phyloP scores from a whole-genome alignment of 2,888 invertebrate species.

The Tachina grossa region DNA sequence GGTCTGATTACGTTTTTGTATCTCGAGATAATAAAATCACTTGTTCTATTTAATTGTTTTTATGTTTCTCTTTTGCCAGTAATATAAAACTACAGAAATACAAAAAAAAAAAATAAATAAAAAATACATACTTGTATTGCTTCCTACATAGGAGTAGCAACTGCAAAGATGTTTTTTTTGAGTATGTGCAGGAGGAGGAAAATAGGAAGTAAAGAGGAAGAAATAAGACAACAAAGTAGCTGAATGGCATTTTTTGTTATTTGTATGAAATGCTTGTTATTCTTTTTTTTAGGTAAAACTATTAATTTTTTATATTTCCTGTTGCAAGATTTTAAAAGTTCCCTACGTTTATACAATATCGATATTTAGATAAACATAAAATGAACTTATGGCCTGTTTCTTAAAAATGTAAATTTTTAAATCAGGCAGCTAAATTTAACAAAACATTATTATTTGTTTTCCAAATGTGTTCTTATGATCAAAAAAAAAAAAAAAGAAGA shows the following conservation, averaged over 20 bases:
- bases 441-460: no score
- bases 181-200: background rate
- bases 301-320: background rate
- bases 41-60: slow-evolving; percentile 65
- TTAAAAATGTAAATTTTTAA: no score
- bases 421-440: no score
- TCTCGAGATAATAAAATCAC: slow-evolving; percentile 62
- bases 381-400: no score
- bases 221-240: background rate
- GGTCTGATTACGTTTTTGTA: slow-evolving; percentile 23
- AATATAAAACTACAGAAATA: slow-evolving; percentile 6
- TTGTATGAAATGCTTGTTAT: background rate
- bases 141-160: slow-evolving; percentile 7
- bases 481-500: no score
- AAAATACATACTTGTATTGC: background rate
- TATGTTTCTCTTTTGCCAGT: slow-evolving; percentile 40
- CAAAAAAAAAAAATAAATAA: background rate
- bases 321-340: background rate
- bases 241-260: slow-evolving; percentile 15
- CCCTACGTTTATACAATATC: background rate
- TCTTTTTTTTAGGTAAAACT: slow-evolving; percentile 5
- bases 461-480: no score
- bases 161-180: background rate
- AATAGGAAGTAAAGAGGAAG: slow-evolving; percentile 7
- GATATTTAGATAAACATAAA: no score